Percentiles rank a stretch among this genome's conserved stretches.
Evolutionary conservation across 2,888 invertebrate genomes (phyloP).

Genomic region (Apodemia zela): DNA sequence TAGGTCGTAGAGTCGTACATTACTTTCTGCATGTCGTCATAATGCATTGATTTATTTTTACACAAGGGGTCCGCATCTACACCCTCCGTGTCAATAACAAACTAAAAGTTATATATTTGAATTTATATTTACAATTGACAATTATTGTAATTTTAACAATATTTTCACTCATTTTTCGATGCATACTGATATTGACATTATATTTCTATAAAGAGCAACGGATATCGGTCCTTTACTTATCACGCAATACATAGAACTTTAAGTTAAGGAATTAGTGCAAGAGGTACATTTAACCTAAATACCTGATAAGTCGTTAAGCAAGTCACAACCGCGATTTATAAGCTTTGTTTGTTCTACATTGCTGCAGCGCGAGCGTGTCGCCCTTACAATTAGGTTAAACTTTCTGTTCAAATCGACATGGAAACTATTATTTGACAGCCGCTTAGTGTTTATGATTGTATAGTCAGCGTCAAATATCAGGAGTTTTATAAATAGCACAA

Average conservation of each 20-base stretch:
- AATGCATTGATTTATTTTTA: background rate
- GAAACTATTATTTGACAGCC: background rate
- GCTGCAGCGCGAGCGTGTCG: background rate
- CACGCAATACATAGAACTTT: background rate
- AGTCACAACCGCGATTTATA: slow-evolving; percentile 1
- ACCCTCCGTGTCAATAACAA: no score
- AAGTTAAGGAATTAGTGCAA: background rate
- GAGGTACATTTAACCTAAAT: background rate
- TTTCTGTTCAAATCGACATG: background rate
- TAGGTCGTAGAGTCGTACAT: no score
- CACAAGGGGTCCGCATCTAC: no score
- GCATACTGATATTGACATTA: no score
- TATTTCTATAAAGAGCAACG: no score
- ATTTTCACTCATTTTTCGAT: no score
- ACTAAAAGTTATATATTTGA: no score
- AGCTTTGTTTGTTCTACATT: background rate
- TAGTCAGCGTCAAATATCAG: background rate
- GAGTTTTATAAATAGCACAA: background rate
- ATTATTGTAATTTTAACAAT: no score
- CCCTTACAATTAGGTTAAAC: background rate
- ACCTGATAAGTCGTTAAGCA: background rate
- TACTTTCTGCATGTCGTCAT: no score
- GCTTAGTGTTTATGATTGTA: background rate
- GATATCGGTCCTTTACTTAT: no score
- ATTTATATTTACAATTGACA: no score